These are phyloP conservation scores for Pseudomyrmex cubaensis DNA, from an alignment of 1,140 invertebrate genomes.

Conservation along the genomic window DNA sequence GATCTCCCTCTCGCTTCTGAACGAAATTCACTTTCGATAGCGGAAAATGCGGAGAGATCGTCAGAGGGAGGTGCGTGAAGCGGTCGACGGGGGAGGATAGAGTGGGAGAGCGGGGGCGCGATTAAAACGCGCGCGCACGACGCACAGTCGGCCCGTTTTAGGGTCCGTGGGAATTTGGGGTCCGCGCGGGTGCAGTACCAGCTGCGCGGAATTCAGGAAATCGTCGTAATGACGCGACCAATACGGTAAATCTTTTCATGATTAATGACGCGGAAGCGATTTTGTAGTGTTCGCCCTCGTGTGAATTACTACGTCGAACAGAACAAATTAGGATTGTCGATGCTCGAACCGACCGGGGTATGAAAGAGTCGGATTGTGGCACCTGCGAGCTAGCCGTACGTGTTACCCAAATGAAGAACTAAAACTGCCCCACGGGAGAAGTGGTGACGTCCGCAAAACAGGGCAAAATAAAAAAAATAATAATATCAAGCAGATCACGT, in stretches of 20 bases:
- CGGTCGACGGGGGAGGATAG: slow-evolving; percentile 11
- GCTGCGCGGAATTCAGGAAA: slow-evolving; percentile 78
- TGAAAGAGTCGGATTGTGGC: slow-evolving; percentile 15
- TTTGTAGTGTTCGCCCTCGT: slow-evolving; percentile 53
- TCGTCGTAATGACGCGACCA: slow-evolving; percentile 69
- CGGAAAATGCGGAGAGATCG: slow-evolving; percentile 1
- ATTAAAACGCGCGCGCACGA: slow-evolving; percentile 64
- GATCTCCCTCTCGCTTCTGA: slow-evolving; percentile 1
- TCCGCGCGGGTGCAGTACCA: slow-evolving; percentile 37
- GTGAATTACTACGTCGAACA: slow-evolving; percentile 50
- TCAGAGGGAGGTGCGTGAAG: slow-evolving; percentile 6
- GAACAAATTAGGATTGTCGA: slow-evolving; percentile 30
- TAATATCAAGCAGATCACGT: no score
- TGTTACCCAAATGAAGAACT: slow-evolving; percentile 12
- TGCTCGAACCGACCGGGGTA: background rate
- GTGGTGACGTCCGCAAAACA: no score
- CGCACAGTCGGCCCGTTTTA: slow-evolving; percentile 42
- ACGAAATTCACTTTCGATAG: slow-evolving; percentile 64
- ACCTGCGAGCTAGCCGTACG: slow-evolving; percentile 31
- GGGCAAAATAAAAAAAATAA: no score
- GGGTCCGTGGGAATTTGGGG: slow-evolving; percentile 77
- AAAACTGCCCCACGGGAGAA: no score
- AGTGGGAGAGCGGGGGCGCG: slow-evolving; percentile 31
- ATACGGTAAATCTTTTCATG: slow-evolving; percentile 69
- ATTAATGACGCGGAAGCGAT: slow-evolving; percentile 73